Percentiles rank a stretch among this genome's conserved stretches.
Conservation (phyloP, 1,140 invertebrate genomes). For the Heliconius congener region DNA sequence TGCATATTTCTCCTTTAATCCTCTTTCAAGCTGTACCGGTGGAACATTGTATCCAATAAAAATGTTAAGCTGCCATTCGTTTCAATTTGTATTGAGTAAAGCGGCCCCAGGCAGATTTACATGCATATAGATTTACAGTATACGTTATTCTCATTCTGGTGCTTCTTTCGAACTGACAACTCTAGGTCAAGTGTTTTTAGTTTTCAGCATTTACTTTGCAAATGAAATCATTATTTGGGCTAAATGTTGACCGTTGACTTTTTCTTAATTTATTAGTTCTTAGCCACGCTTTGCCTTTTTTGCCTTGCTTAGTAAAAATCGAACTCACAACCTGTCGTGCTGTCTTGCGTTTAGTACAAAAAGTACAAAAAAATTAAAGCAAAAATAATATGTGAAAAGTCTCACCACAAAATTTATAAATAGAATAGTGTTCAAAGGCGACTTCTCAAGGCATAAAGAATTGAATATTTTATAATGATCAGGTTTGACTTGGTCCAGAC, state of each 20-base stretch:
- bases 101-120: slow-evolving; percentile 59
- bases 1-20: slow-evolving; percentile 39
- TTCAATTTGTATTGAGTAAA: slow-evolving; percentile 65
- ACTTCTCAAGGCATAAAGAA: slow-evolving; percentile 19
- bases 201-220: slow-evolving; percentile 23
- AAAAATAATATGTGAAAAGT: background rate
- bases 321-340: too few relatives aligned
- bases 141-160: slow-evolving; percentile 25
- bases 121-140: slow-evolving; percentile 45
- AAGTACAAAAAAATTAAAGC: too few relatives aligned
- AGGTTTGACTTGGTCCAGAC: slow-evolving; percentile 25
- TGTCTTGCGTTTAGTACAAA: too few relatives aligned
- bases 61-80: slow-evolving; percentile 63
- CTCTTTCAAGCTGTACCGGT: slow-evolving; percentile 33
- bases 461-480: slow-evolving; percentile 30
- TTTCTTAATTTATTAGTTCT: too few relatives aligned
- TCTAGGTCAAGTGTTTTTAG: slow-evolving; percentile 42
- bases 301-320: too few relatives aligned
- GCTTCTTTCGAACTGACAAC: slow-evolving; percentile 47
- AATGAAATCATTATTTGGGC: background rate
- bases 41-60: slow-evolving; percentile 56
- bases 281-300: too few relatives aligned
- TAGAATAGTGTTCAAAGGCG: background rate
- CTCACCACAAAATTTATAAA: background rate
- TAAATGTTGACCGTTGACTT: too few relatives aligned